Base-by-base conservation (phyloP, 2,888 invertebrate genomes). In the Aradus depressus region DNA sequence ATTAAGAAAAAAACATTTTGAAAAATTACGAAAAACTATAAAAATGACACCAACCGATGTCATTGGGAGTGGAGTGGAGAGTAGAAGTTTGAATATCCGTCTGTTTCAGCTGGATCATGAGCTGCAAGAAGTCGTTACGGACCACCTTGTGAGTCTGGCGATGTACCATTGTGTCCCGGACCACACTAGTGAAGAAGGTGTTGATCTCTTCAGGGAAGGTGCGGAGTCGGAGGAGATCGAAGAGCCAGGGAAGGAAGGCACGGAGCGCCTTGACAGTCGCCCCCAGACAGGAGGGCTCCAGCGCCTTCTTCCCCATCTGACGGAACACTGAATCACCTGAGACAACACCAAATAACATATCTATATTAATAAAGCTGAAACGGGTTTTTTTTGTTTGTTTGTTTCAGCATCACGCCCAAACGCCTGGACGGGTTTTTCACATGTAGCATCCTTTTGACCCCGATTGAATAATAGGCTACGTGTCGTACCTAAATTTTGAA, bases 321-420 rank as follows among this genome's bases (percentile, higher is more conserved):
- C 65, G 64, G 57, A 72, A 70, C 16, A 64, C 65, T 8, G 68
- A 68, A 19, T 69, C 54, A 25, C 54, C 54, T 54, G 44, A 4
- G 49, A 49, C 6, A 6, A 34, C 14, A 6, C 14, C 14, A 34
- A 34, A n/a, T n/a, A n/a, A n/a, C n/a, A n/a, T n/a, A n/a, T n/a
- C n/a, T n/a, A n/a, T n/a, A n/a, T n/a, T n/a, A n/a, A n/a, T n/a
- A n/a, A n/a, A n/a, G n/a, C n/a, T n/a, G n/a, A n/a, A n/a, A n/a
- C n/a, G n/a, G n/a, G n/a, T n/a, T n/a, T n/a, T n/a, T n/a, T n/a
- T n/a, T n/a, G n/a, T n/a, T n/a, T n/a, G n/a, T n/a, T n/a, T n/a
- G n/a, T n/a, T n/a, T n/a, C n/a, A n/a, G n/a, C n/a, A n/a, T n/a
- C n/a, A n/a, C n/a, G n/a, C n/a, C n/a, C n/a, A n/a, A n/a, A n/a